Evolutionary conservation across 2,797 vertebrate genomes (phyloP).

Genomic region (Buceros bicornis): DNA sequence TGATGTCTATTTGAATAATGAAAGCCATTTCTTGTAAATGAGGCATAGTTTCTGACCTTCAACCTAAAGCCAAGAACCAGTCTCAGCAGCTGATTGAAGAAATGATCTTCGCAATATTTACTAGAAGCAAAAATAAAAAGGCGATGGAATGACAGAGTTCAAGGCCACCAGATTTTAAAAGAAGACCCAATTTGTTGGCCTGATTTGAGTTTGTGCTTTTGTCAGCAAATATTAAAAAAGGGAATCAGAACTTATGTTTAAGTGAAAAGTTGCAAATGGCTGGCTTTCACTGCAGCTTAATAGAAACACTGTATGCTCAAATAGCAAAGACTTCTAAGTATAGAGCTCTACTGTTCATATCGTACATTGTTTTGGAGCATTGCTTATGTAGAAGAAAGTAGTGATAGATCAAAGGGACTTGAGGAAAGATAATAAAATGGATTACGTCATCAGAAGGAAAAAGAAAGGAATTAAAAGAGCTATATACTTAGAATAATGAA

Average conservation of each 20-base stretch:
- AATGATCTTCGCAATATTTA: background rate
- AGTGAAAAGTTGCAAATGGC: background rate
- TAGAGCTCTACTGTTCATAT: background rate
- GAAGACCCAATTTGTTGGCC: background rate
- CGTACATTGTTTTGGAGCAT: background rate
- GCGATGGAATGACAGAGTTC: background rate
- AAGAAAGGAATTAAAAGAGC: background rate
- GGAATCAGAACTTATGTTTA: background rate
- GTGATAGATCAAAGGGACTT: background rate
- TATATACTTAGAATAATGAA: background rate
- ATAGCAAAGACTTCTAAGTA: background rate
- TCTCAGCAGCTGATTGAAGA: background rate
- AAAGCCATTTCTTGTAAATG: background rate
- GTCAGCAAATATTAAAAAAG: background rate
- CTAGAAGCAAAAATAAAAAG: background rate
- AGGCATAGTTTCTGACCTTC: background rate
- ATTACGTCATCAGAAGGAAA: background rate
- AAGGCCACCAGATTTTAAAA: background rate
- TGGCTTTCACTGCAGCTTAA: background rate
- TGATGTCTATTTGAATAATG: background rate
- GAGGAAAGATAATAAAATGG: background rate
- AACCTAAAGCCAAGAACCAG: background rate
- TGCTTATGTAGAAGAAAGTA: background rate
- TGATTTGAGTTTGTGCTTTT: background rate
- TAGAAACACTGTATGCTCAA: background rate